Base-by-base conservation (phyloP, 2,888 invertebrate species). In the Xanthia icteritia region DNA sequence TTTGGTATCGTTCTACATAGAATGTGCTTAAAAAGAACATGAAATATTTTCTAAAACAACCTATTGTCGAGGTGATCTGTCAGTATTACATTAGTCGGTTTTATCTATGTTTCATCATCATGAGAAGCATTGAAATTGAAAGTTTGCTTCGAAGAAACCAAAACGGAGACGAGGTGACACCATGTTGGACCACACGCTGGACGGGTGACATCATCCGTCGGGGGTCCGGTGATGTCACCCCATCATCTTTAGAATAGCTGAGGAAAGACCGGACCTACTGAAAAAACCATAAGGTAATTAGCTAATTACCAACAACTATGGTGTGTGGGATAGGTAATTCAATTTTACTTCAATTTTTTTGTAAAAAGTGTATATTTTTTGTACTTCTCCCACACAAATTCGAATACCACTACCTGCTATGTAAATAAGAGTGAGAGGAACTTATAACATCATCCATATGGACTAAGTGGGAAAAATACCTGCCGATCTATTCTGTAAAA, bases 1-100 rank as follows among this genome's bases (percentile, higher is more conserved):
- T n/a, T 66, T 77, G 15, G 31, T 2, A 31, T 45, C 5, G 56
- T 39, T 78, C 0, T 63, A 71, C 23, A 27, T 79, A 58, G 17
- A 51, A 58, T 17, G 17, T 48, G 31, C 58, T 70, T 48, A 63
- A 27, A 80, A 45, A 8, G 20, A n/a, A 27, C 15, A 39, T 27
- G 39, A 58, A 20, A 23, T 23, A 23, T 23, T 56, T 56, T 56
- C 8, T 17, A 3, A 6, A 36, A 39, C n/a, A 64, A 39, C 1
- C 63, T 27, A 20, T 20, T 27, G 13, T 36, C 36, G 69, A 48
- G 11, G 15, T 23, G 23, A 78, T 15, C 6, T 4, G 1, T 9
- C 5, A 39, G 23, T 23, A 39, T 4, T 5, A 66, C 11, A 65
- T 42, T n/a, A 31, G 20, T 36, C 31, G 20, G 54, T 20, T 27